Percentiles rank a stretch among this genome's conserved stretches.
phyloP scores from a whole-genome alignment of 2,888 invertebrate genomes.

The Tetragonula carbonaria region DNA sequence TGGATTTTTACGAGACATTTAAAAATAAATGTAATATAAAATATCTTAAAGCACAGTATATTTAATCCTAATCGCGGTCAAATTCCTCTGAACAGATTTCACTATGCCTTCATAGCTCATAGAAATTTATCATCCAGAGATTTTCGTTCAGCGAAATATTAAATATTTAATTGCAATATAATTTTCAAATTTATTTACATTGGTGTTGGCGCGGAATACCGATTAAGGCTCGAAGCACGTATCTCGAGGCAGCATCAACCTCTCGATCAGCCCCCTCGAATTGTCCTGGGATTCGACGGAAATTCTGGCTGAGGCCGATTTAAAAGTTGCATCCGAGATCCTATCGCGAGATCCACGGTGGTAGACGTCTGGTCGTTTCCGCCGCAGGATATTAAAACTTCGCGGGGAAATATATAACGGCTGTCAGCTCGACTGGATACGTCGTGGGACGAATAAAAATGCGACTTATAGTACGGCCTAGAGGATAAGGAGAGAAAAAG shows the following conservation, averaged over 20 bases:
- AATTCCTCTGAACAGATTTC: no score
- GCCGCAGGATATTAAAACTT: constrained; percentile 67
- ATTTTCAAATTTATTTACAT: no score
- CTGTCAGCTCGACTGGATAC: constrained; percentile 51
- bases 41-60: no score
- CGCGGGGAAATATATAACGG: constrained; percentile 46
- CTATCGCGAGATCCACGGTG: constrained; percentile 46
- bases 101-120: no score
- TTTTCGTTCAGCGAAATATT: no score
- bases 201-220: no score
- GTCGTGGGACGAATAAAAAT: constrained; percentile 51
- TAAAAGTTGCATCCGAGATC: constrained; percentile 55
- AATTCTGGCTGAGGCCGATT: constrained; percentile 53
- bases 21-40: no score
- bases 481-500: neutral
- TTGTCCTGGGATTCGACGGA: constrained; percentile 27
- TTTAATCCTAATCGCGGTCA: no score
- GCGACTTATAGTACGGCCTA: constrained; percentile 23
- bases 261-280: constrained; percentile 20
- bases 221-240: neutral
- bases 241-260: constrained; percentile 2
- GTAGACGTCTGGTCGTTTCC: constrained; percentile 23
- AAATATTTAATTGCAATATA: no score
- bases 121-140: no score
- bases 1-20: no score